Evolutionary conservation across 2,113 vertebrate species (phyloP).

Genomic region (Mesoclemmys tuberculata): DNA sequence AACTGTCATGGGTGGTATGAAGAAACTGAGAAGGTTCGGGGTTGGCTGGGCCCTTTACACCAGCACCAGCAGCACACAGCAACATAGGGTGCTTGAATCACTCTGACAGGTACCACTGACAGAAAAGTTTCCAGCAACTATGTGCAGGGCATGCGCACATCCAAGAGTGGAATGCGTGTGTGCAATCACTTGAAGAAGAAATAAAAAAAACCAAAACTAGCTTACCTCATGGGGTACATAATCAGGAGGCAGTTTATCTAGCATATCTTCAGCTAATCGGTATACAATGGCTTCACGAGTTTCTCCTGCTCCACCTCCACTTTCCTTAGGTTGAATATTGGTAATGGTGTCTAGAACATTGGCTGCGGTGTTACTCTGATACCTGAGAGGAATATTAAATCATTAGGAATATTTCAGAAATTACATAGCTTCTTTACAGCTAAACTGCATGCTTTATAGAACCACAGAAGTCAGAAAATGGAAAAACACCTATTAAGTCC

Average conservation of each 20-base stretch:
- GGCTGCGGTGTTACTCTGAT: constrained; percentile 81
- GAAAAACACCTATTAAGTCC: not conserved
- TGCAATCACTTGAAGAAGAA: not conserved
- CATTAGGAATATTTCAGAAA: not conserved
- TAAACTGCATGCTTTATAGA: not conserved
- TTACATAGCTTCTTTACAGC: not conserved
- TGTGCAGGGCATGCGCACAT: not conserved
- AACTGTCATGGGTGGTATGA: not conserved
- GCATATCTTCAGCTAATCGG: constrained; percentile 80
- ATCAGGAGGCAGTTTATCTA: constrained; percentile 82
- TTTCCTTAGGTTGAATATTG: constrained; percentile 85
- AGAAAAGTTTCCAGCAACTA: not conserved
- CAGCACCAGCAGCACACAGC: not conserved
- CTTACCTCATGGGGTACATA: constrained; percentile 81
- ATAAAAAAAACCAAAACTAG: not conserved
- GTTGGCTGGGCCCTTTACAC: not conserved
- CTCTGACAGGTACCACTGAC: not conserved
- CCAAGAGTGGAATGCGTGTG: not conserved
- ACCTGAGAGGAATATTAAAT: constrained; percentile 63
- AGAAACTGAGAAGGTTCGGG: not conserved
- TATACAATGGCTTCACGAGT: constrained; percentile 82
- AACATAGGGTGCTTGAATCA: not conserved
- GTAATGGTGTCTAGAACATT: constrained; percentile 80
- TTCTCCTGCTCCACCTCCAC: constrained; percentile 78
- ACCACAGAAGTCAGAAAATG: not conserved